phyloP scores from a whole-genome alignment of 2,113 vertebrate species.

The Ia io region DNA sequence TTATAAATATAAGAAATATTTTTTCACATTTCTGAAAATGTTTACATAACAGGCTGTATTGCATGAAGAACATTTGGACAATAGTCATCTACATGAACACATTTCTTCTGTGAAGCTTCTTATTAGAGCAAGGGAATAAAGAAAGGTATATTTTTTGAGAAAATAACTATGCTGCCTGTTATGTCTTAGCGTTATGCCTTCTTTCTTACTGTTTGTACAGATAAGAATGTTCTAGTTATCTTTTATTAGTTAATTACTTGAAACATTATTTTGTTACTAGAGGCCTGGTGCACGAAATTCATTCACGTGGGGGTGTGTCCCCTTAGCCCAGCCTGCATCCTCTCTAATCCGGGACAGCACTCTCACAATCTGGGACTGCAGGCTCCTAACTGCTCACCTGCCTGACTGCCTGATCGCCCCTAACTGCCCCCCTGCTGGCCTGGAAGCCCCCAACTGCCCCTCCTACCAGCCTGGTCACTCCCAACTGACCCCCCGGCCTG shows the following conservation, averaged over 20 bases:
- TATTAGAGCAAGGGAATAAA: neutral
- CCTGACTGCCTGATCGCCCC: too few species aligned
- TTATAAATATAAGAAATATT: conserved; percentile 19
- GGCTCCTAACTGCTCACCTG: too few species aligned
- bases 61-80: neutral
- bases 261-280: neutral
- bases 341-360: too few species aligned
- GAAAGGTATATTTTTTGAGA: neutral
- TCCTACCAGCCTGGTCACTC: too few species aligned
- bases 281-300: too few species aligned
- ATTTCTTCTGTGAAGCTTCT: neutral
- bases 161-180: neutral
- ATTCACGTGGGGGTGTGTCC: too few species aligned
- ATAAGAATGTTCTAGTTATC: neutral
- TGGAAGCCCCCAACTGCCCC: too few species aligned
- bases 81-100: neutral
- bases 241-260: neutral
- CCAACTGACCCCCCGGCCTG: too few species aligned
- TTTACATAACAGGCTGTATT: neutral
- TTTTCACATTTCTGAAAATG: neutral
- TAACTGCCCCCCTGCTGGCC: too few species aligned
- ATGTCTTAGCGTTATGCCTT: neutral
- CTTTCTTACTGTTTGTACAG: neutral
- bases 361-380: too few species aligned
- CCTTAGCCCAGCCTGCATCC: too few species aligned